These are phyloP conservation scores for Hoplodrina blanda DNA, from an alignment of 2,888 invertebrate species.

Conservation along the genomic window DNA sequence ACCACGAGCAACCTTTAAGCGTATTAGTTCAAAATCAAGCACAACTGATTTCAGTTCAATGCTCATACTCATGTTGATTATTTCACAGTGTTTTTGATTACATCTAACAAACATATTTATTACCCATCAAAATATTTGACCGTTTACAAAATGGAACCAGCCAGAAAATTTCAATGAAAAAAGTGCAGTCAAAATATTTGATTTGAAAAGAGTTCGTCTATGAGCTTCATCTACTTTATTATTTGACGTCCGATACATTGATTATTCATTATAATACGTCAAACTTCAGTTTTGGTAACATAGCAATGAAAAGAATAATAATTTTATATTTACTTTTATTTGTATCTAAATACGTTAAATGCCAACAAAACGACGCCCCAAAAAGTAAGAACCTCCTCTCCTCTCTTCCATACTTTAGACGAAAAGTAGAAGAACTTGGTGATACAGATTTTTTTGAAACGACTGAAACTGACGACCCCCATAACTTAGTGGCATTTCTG, in stretches of 20 bases:
- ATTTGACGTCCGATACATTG: slow-evolving; percentile 17
- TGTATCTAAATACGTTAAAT: slow-evolving; percentile 40
- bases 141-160: background rate
- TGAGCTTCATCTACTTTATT: background rate
- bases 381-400: slow-evolving; percentile 68
- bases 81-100: slow-evolving; percentile 17
- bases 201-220: slow-evolving; percentile 15
- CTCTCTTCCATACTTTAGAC: slow-evolving; percentile 73
- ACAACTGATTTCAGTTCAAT: background rate
- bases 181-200: background rate
- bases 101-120: background rate
- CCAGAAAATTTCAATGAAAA: background rate
- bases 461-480: slow-evolving; percentile 62
- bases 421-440: slow-evolving; percentile 74
- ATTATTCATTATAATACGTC: slow-evolving; percentile 7
- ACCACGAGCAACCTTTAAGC: fast-evolving
- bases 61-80: background rate
- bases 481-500: slow-evolving; percentile 76
- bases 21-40: slow-evolving; percentile 6
- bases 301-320: slow-evolving; percentile 54
- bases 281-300: slow-evolving; percentile 31
- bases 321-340: slow-evolving; percentile 50
- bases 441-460: slow-evolving; percentile 56
- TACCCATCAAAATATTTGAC: background rate
- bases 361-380: slow-evolving; percentile 45